Base-by-base conservation (phyloP, 2,888 invertebrate species). In the Pyrochroa serraticornis region DNA sequence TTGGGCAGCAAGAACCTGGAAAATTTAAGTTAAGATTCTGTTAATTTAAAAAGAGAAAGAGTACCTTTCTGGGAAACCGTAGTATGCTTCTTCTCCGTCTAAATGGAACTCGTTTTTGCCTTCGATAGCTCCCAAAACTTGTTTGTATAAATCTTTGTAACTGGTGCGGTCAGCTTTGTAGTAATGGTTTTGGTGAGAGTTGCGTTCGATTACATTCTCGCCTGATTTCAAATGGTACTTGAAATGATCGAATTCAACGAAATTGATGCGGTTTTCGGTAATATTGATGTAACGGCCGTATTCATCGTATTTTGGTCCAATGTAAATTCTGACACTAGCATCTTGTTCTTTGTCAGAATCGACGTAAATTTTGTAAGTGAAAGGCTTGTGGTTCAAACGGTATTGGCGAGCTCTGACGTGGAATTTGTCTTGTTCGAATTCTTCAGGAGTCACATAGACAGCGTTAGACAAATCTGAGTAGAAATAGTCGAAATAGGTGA, bases 361-460 rank as follows among this genome's bases (percentile, higher is more conserved):
- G 12, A 90, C 77, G 37, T 83, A 79, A 64, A 89, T 77, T 56
- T 81, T 82, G 62, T 87, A 82, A 52, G 80, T 81, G 82, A 90
- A 91, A 1, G 84, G 82, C 60, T 88, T 85, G 80, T 90, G 87
- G 78, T 88, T 88, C 33, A 91, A 79, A 66, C 91, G 88, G 63
- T 85, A 82, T 74, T 90, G 89, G 47, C 87, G 85, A 6, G 86
- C 84, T 65, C 84, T 80, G 67, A 84, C 83, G 42, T 82, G 71
- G 63, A 77, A 77, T 1, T 78, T 73, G 47, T 81, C 77, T n/a
- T 76, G 74, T 38, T 72, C 65, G 71, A 75, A 80, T 76, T 84
- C 81, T 66, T 83, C 80, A 32, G 78, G 72, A 53, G 76, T 79
- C 68, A 81, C 75, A 49, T 80, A 77, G n/a, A 87, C 75, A 38